Evolutionary conservation across 1,140 invertebrate species (phyloP), one percentile per base, ranked within the genome.

Genomic region (Contarinia nasturtii): DNA sequence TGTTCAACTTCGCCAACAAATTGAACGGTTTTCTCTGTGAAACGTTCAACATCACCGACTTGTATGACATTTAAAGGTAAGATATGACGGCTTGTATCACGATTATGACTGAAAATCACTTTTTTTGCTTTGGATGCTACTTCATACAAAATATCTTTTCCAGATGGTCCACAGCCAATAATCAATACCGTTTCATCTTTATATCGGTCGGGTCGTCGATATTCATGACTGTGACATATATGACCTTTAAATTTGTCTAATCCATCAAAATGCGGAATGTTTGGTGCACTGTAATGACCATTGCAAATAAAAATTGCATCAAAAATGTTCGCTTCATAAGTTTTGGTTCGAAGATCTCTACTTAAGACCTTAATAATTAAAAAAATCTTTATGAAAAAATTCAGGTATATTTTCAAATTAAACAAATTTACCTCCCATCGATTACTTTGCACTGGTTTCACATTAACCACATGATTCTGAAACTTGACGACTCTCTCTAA

Each of bases 241-340:
- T 69, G 48, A 50, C 86, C 86, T 61, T 72, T 51, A 52, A 87
- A 92, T 20, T 64, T 54, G 14, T 77, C 64, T 1, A 74, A 60
- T 15, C 80, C 80, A 46, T 70, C 62, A 54, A 86, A 63, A 17
- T 57, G 55, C 8, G 78, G 73, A 50, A 73, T 61, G 51, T 69
- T 72, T 0, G 79, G 77, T 17, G 79, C 75, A 53, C 80, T 80
- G 50, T 83, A 84, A 57, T 84, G 81, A 0, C 88, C 88, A 59
- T 87, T 90, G 59, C 87, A 91, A 10, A 91, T 72, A 61, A 90
- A 74, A 15, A 93, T 71, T 44, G 77, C 79, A 64, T 91, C 85
- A 59, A 83, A 87, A 38, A 74, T 69, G 14, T 68, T 65, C 1
- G 66, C 67, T 1, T 62, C 53, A 3, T 58, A 55, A 17, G 57